Base-by-base conservation (phyloP, 2,797 vertebrate genomes). In the Zalophus californianus region DNA sequence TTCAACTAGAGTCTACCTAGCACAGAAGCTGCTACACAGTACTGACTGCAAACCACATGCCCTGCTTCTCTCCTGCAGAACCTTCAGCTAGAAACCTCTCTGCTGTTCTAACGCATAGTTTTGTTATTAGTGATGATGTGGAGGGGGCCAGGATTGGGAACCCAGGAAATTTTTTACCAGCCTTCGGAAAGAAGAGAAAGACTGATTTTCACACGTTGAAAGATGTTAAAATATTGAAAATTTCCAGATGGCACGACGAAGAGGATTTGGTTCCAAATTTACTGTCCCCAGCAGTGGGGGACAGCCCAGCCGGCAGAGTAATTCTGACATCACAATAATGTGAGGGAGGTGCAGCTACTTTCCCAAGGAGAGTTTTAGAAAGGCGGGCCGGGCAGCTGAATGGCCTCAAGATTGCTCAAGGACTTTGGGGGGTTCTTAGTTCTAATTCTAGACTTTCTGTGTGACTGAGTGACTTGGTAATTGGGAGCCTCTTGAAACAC, bases 111-210 rank as follows among this genome's bases (percentile, higher is more conserved):
- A 5, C 14, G 7, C 15, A 12, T 1, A 13, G 86, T 29, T 90
- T 72, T 3, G 8, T 79, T 79, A 64, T 94, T 84, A 96, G 94
- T 94, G 68, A 94, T 97, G 97, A 60, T 14, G 73, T 56, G 75
- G 85, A 97, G 60, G 84, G 91, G 68, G 35, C 38, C 66, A 48
- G 70, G 95, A 92, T 94, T n/a, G 66, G 84, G 70, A 96, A 52
- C 44, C 91, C 66, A 23, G 88, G 96, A 95, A 95, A 97, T 41
- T 97, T 97, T 97, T 98, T 96, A 95, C 35, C 66, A 58, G 68
- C 93, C 66, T 35, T 50, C 86, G 90, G 92, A 68, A 94, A 86
- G 48, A 50, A 92, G 70, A 87, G 96, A 6, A 94, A 83, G 66
- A 56, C 13, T 78, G 27, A 70, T 21, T 91, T 94, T 92, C 94